Conservation (phyloP, 2,113 vertebrate genomes). For the Nibea albiflora region DNA sequence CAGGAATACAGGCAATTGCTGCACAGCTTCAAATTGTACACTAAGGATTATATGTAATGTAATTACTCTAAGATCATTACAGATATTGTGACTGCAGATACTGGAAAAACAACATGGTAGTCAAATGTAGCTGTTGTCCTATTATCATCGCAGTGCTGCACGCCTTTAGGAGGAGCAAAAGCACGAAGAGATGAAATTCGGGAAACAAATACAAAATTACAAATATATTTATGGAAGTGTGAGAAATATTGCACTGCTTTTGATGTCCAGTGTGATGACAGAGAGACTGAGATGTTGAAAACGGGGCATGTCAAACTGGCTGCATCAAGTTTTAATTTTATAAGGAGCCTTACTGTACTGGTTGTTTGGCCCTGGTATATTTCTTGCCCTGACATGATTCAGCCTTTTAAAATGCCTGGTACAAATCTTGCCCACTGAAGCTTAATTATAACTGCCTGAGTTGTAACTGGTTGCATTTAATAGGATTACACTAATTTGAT, state of each 20-base stretch:
- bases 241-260: too few species aligned
- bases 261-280: too few species aligned
- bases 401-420: neutral
- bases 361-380: too few species aligned
- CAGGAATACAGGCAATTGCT: conserved; percentile 2
- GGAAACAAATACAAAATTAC: neutral
- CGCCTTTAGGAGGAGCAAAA: neutral
- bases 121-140: conserved; percentile 20
- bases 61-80: conserved; percentile 29
- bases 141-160: neutral
- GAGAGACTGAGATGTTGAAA: too few species aligned
- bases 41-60: conserved; percentile 23
- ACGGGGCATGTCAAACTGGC: too few species aligned
- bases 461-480: conserved; percentile 11
- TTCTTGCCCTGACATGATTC: neutral
- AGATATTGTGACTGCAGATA: conserved; percentile 15
- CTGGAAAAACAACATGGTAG: neutral
- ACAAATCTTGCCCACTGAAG: neutral
- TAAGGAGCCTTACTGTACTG: too few species aligned
- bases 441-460: neutral
- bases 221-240: too few species aligned
- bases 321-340: too few species aligned
- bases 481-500: conserved; percentile 41
- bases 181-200: neutral
- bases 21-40: conserved; percentile 16